Evolutionary conservation across 2,888 invertebrate genomes (phyloP).

Genomic region (Drosophila acutilabella): DNA sequence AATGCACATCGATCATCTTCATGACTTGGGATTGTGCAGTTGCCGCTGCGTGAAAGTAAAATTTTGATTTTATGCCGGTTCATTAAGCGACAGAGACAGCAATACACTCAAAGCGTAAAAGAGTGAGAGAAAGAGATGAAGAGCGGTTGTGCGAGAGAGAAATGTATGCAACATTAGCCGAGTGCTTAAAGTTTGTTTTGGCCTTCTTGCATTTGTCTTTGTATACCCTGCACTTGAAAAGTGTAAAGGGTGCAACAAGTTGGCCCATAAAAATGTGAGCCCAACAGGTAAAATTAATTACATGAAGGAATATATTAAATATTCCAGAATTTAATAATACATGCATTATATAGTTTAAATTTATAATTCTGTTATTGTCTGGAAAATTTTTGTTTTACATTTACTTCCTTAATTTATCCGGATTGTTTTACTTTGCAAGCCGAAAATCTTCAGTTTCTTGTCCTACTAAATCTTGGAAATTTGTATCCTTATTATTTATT

Average conservation of each 20-base stretch:
- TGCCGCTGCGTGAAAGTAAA: slow-evolving; percentile 73
- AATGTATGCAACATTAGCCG: slow-evolving; percentile 23
- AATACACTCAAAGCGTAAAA: background rate
- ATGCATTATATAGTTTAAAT: too few relatives aligned
- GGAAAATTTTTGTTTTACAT: too few relatives aligned
- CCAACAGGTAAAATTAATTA: too few relatives aligned
- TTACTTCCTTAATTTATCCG: too few relatives aligned
- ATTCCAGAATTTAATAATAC: too few relatives aligned
- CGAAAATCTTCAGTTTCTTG: too few relatives aligned
- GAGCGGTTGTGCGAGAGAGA: background rate
- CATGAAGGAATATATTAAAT: too few relatives aligned
- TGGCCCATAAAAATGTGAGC: too few relatives aligned
- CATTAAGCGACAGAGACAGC: slow-evolving; percentile 29
- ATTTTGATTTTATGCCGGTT: slow-evolving; percentile 62
- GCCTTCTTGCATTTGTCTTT: slow-evolving; percentile 37
- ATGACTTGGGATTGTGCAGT: slow-evolving; percentile 70
- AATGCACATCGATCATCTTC: slow-evolving; percentile 78
- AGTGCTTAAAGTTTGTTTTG: slow-evolving; percentile 28
- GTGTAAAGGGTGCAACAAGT: background rate
- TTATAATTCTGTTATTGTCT: too few relatives aligned
- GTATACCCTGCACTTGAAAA: background rate
- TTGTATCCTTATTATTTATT: too few relatives aligned
- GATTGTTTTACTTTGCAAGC: too few relatives aligned
- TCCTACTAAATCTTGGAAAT: too few relatives aligned
- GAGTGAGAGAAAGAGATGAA: background rate